These are phyloP conservation scores for Amiota minor DNA, from an alignment of 2,888 invertebrate species.

Conservation along the genomic window DNA sequence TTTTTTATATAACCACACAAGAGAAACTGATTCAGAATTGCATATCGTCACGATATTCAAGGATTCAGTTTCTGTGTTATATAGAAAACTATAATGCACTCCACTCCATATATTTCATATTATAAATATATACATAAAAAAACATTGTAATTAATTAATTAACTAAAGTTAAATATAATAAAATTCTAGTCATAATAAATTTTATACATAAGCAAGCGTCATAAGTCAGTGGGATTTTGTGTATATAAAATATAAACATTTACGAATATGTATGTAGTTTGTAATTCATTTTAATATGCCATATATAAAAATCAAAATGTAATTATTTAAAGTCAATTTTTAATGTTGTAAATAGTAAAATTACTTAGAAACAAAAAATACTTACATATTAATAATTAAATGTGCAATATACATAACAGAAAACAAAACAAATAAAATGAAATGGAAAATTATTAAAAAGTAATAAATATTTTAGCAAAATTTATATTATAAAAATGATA, in stretches of 20 bases:
- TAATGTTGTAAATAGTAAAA: conserved; percentile 28
- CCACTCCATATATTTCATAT: conserved; percentile 64
- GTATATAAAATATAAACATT: neutral
- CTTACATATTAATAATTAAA: conserved; percentile 47
- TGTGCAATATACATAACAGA: conserved; percentile 49
- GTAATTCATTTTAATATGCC: neutral
- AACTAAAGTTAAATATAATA: neutral
- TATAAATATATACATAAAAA: conserved; percentile 23
- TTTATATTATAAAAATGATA: conserved; percentile 38
- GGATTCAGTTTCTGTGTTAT: conserved; percentile 14
- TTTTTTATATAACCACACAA: conserved; percentile 35
- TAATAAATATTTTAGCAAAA: conserved; percentile 38
- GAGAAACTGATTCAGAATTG: neutral
- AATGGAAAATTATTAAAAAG: conserved; percentile 25
- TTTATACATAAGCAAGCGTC: neutral
- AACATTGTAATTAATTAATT: neutral
- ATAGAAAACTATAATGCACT: conserved; percentile 33
- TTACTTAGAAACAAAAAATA: conserved; percentile 37
- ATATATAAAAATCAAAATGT: neutral
- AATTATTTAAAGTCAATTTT: conserved; percentile 22
- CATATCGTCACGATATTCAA: neutral
- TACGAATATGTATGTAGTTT: neutral
- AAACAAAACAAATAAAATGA: conserved; percentile 35
- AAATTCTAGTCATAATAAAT: neutral
- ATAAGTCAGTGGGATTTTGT: conserved; percentile 4